Evolutionary conservation across 2,113 vertebrate species (phyloP).

Genomic region (Tichodroma muraria): DNA sequence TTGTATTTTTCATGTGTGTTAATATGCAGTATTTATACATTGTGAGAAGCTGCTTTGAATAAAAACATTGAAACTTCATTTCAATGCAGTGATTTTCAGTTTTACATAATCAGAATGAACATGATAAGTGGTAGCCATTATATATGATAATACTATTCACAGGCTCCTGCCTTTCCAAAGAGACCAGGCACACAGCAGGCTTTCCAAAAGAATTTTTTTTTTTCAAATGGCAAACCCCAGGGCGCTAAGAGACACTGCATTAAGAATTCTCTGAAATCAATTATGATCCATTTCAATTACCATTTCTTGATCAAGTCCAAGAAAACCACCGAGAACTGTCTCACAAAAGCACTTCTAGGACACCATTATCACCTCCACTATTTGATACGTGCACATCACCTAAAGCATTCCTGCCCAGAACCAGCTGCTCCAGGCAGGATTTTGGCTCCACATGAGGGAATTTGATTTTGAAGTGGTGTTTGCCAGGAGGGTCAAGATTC

Average conservation of each 20-base stretch:
- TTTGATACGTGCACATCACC: neutral
- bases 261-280: neutral
- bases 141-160: neutral
- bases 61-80: conserved; percentile 80
- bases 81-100: conserved; percentile 1
- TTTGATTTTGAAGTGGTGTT: neutral
- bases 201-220: neutral
- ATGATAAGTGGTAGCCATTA: neutral
- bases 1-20: conserved; percentile 88
- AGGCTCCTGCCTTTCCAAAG: neutral
- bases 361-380: neutral
- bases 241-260: neutral
- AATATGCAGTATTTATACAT: conserved; percentile 86
- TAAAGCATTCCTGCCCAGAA: neutral
- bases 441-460: neutral
- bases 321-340: neutral
- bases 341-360: neutral
- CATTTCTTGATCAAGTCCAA: neutral
- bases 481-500: neutral
- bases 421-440: neutral
- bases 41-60: conserved; percentile 89
- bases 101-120: neutral
- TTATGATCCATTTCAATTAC: neutral
- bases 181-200: neutral
- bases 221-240: neutral